Evolutionary conservation across 2,888 invertebrate genomes (phyloP), one percentile per base, ranked within the genome.

Genomic region (Ichneumoninae sp.): DNA sequence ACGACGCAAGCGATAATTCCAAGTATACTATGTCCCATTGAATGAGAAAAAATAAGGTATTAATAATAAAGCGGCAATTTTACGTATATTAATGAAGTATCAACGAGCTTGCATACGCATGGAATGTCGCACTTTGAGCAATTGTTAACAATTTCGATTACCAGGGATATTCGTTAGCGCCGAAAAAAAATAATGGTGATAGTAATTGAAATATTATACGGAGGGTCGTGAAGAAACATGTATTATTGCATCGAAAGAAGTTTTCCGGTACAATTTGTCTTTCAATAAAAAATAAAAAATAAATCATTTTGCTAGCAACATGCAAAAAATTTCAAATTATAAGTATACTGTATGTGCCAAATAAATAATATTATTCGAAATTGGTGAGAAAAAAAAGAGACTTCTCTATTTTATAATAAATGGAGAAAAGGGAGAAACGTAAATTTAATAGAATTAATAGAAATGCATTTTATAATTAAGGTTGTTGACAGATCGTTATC

Each of bases 321-420:
- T 81, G 60, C 44, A 47, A 57, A 26, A 63, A 50, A 75, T 74
- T 57, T 84, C 54, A 63, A 87, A 71, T n/a, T 87, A 83, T 80
- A 85, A 82, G 87, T 87, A 87, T 87, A 81, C 83, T 88, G 85
- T 87, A 89, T 88, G 90, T 90, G 90, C 90, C 90, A 90, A 90
- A 90, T 89, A 89, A 89, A 88, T 85, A 85, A 79, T 83, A 80
- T 85, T 81, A 74, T 71, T 86, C 80, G 79, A 50, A 71, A 74
- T 40, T 66, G 30, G 40, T 68, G 5, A 66, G 57, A 60, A 33
- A 57, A 57, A 22, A 40, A 63, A 66, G 40, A 19, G 26, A 63
- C 60, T 26, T 26, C 26, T 73, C 1, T 33, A n/a, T 22, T 40
- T 26, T 73, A 16, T 44, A 26, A 60, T 73, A n/a, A 60, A 60